These are phyloP conservation scores for Orthonyx spaldingii DNA, from an alignment of 2,113 vertebrate genomes.

Conservation along the genomic window DNA sequence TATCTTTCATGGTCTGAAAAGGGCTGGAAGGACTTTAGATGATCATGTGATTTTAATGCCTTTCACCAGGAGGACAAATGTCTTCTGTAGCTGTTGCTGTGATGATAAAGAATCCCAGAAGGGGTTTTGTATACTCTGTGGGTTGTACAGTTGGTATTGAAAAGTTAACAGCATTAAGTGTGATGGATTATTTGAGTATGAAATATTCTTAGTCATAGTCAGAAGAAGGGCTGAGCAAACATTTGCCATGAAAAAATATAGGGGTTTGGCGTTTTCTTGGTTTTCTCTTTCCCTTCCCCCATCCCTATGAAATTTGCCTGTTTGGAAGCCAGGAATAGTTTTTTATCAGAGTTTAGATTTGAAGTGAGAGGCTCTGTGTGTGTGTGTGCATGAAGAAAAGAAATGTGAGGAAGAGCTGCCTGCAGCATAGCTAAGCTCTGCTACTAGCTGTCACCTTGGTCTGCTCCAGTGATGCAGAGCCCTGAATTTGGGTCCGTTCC, in stretches of 20 bases:
- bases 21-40: not conserved
- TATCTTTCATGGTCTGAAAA: not conserved
- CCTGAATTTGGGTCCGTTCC: not conserved
- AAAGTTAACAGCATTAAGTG: constrained; percentile 61
- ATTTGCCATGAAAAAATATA: not conserved
- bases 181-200: constrained; percentile 53
- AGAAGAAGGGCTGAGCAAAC: constrained; percentile 47
- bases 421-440: not conserved
- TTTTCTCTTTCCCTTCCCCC: not conserved
- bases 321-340: not conserved
- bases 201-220: constrained; percentile 60
- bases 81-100: constrained; percentile 1
- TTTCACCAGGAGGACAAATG: constrained; percentile 9
- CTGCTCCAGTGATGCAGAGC: not conserved
- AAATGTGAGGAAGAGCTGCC: not conserved
- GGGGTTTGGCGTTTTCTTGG: not conserved
- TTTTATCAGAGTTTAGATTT: not conserved
- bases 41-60: not conserved
- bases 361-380: not conserved
- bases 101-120: constrained; percentile 32
- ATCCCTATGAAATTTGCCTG: not conserved
- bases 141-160: constrained; percentile 22
- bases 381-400: not conserved
- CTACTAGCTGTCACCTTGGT: not conserved
- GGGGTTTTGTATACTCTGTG: not conserved